Conservation (phyloP, 2,888 invertebrate genomes). For the Lutraria lutraria region DNA sequence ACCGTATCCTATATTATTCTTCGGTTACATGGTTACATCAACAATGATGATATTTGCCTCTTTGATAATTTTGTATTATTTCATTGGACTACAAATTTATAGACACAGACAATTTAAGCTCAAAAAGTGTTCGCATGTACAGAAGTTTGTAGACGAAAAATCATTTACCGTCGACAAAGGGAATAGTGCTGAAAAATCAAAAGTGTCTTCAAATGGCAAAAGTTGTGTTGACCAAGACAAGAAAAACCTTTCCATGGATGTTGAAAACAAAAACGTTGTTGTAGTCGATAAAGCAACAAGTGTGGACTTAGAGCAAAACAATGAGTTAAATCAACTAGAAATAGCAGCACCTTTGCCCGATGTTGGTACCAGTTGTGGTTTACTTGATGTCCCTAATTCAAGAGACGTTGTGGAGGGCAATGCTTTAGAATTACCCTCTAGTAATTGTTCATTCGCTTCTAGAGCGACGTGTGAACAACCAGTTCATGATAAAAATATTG, state of each 20-base stretch:
- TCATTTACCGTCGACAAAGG: constrained; percentile 48
- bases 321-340: constrained; percentile 29
- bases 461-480: background rate
- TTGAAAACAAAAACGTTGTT: constrained; percentile 8
- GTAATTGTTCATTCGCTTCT: background rate
- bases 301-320: background rate
- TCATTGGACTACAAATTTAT: constrained; percentile 72
- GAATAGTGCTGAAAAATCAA: constrained; percentile 46
- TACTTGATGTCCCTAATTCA: constrained; percentile 29
- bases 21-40: constrained; percentile 61
- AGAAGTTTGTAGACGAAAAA: constrained; percentile 56
- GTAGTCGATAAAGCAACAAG: constrained; percentile 24
- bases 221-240: background rate
- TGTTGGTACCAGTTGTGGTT: constrained; percentile 55
- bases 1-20: constrained; percentile 66
- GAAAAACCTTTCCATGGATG: background rate
- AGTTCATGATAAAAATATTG: background rate
- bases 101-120: constrained; percentile 65
- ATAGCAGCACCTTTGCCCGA: constrained; percentile 31
- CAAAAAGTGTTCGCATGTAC: constrained; percentile 64
- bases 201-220: constrained; percentile 9
- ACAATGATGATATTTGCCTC: constrained; percentile 68
- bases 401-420: background rate
- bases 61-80: constrained; percentile 68
- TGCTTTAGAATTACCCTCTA: background rate